phyloP scores from a whole-genome alignment of 2,113 vertebrate species.

The Tangachromis dhanisi region DNA sequence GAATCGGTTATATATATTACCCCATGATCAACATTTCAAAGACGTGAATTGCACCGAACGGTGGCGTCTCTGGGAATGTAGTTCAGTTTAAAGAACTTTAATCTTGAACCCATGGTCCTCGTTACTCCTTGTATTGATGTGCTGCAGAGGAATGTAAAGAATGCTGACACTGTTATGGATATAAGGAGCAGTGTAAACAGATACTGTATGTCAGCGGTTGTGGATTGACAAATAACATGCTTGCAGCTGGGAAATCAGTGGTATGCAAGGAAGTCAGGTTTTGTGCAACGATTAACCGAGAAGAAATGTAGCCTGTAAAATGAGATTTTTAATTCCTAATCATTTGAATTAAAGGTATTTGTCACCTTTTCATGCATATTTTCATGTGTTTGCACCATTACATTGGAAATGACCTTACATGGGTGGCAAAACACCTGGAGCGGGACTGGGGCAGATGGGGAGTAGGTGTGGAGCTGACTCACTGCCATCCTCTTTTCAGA shows the following conservation, averaged over 20 bases:
- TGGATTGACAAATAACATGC: neutral
- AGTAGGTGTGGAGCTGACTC: constrained; percentile 28
- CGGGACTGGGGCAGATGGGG: constrained; percentile 27
- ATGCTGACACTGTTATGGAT: constrained; percentile 9
- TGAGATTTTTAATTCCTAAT: neutral
- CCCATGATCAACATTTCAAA: neutral
- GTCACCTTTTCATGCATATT: neutral
- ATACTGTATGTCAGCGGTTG: neutral
- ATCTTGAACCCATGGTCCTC: neutral
- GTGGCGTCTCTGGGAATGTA: neutral
- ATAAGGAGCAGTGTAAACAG: neutral
- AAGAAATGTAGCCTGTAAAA: neutral
- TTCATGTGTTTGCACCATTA: neutral
- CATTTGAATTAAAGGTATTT: neutral
- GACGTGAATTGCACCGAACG: neutral
- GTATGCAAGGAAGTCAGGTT: neutral
- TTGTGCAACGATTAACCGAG: neutral
- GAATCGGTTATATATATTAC: neutral
- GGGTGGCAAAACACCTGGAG: constrained; percentile 33
- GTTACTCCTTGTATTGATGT: neutral
- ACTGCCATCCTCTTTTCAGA: constrained; percentile 50
- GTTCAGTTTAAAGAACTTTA: neutral
- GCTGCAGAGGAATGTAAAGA: constrained; percentile 21
- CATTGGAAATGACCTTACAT: neutral
- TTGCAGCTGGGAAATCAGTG: neutral